A percentile compares a stretch with the other conserved stretches of the same genome.
These are phyloP conservation scores for Megalopta genalis DNA, from an alignment of 1,140 invertebrate genomes.

Conservation along the genomic window DNA sequence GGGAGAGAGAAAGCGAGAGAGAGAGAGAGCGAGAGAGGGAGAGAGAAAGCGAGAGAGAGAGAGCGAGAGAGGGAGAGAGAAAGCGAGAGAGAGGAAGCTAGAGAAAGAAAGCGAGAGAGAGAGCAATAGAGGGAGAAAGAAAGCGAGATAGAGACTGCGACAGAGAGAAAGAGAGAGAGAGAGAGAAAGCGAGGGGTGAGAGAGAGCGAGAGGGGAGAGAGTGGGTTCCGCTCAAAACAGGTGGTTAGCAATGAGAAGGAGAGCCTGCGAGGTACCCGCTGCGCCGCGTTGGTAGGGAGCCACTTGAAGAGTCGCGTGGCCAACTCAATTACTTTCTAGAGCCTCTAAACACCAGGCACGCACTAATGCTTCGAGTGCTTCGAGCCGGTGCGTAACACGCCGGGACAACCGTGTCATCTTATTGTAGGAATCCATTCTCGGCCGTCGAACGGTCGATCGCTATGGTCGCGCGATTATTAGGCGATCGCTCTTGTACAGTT, in stretches of 20 bases:
- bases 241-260: constrained; percentile 74
- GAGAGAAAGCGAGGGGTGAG: constrained; percentile 7
- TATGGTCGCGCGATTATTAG: neutral
- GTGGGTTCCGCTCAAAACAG: constrained; percentile 74
- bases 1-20: constrained; percentile 72
- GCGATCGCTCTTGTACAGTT: no score
- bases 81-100: no score
- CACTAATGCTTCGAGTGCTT: constrained; percentile 54
- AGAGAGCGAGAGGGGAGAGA: constrained; percentile 30
- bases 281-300: constrained; percentile 61
- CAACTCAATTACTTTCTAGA: constrained; percentile 78
- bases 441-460: neutral
- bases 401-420: constrained; percentile 47
- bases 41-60: no score
- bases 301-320: constrained; percentile 79
- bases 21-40: constrained; percentile 68
- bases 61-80: neutral
- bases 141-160: no score
- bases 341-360: constrained; percentile 62
- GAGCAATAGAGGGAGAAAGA: constrained; percentile 62
- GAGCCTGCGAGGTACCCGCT: constrained; percentile 60
- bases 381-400: constrained; percentile 28
- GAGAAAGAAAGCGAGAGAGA: constrained; percentile 75
- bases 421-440: constrained; percentile 40
- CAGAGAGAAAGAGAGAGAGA: neutral